Conservation (phyloP, 2,797 vertebrate species). For the Taenioides sp. region DNA sequence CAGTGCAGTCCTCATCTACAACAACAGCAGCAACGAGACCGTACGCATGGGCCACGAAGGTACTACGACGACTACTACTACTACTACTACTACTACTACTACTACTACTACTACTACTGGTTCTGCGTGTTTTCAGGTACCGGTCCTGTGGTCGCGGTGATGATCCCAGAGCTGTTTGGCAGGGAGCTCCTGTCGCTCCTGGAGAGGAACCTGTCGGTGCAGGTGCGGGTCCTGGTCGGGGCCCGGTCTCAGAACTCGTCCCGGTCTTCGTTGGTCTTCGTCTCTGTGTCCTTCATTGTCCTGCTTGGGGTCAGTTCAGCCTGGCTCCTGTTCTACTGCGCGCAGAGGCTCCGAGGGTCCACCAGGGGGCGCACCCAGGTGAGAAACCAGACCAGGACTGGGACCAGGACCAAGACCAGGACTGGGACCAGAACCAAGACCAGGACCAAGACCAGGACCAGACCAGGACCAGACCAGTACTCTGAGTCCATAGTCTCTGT, state of each 20-base stretch:
- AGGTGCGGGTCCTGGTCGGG: constrained; percentile 89
- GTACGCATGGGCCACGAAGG: constrained; percentile 93
- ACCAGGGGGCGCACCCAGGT: constrained; percentile 95
- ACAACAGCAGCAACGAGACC: constrained; percentile 90
- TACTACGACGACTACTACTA: not conserved
- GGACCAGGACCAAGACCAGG: not conserved
- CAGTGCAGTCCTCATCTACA: constrained; percentile 94
- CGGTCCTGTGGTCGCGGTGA: constrained; percentile 93
- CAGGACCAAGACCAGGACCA: not conserved
- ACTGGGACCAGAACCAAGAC: not conserved
- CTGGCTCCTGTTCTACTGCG: constrained; percentile 99
- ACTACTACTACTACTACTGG: not conserved
- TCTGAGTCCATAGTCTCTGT: not conserved
- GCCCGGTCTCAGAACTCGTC: constrained; percentile 88
- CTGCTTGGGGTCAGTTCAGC: constrained; percentile 97
- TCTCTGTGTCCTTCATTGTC: constrained; percentile 97
- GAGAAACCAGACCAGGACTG: constrained; percentile 4
- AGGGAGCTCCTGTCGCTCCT: constrained; percentile 91
- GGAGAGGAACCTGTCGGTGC: constrained; percentile 91
- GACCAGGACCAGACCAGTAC: not conserved
- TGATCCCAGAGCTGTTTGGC: constrained; percentile 93
- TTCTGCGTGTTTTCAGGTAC: constrained; percentile 83
- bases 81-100: not conserved
- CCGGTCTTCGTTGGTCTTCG: constrained; percentile 92
- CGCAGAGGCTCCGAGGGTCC: constrained; percentile 95